Evolutionary conservation across 2,888 invertebrate species (phyloP), one percentile per base, ranked within the genome.

Genomic region (Synanthedon andrenaeformis): DNA sequence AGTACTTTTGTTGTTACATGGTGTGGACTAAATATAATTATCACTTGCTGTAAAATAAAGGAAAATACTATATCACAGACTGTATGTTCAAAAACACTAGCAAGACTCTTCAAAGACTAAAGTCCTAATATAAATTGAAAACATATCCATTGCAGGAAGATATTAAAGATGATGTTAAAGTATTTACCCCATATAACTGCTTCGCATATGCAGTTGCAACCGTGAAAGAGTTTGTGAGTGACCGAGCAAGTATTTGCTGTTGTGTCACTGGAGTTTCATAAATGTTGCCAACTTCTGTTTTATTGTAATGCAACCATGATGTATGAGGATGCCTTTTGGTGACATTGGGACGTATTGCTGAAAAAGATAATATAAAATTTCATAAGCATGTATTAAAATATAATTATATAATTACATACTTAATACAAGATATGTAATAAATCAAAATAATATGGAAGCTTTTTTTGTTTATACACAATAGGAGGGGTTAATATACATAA

Each of bases 191-290:
- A 86, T 92, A 93, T 65, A 89, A 79, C 62, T 91, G 90, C 64
- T 91, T 92, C 0, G 96, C 97, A 68, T 92, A 92, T 35, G 93
- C 82, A 3, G 93, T 90, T n/a, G 95, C 94, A 28, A 91, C 90
- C 28, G 91, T 90, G 79, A 94, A 96, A 45, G 92, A 90, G 74
- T 93, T 94, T 41, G 94, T 77, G 56, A 96, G 70, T 2, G 92
- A 91, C 51, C 93, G 85, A 13, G 93, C 92, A 1, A 90, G 74
- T 54, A 93, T 90, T 76, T 96, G 95, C 5, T 82, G 71, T 42
- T 90, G 84, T 3, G 90, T 91, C 0, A 94, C 92, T 13, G 90
- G 89, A 5, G 91, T 89, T 65, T 92, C 93, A 67, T 90, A 92
- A 41, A 92, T 61, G 75, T 95, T 95, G 63, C 76, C 84, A 0